A percentile compares a stretch with the other conserved stretches of the same genome.
These are phyloP conservation scores for Chromis chromis DNA, from an alignment of 2,797 vertebrate genomes.

Conservation along the genomic window DNA sequence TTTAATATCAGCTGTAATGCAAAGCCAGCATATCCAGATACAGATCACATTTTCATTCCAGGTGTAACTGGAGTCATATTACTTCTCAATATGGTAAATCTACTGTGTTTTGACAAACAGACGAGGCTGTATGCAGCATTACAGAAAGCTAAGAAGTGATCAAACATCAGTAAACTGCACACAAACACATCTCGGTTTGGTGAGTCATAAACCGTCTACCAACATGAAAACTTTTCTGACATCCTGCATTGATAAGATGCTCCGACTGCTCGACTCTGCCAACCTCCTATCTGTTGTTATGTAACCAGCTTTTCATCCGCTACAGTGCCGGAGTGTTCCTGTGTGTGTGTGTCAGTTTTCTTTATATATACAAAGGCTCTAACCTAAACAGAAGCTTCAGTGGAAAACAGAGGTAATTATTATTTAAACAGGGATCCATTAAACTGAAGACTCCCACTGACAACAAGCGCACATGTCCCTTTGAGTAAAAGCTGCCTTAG, in stretches of 20 bases:
- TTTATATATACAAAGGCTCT: conserved; percentile 8
- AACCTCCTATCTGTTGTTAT: conserved; percentile 38
- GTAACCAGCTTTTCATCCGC: conserved; percentile 36
- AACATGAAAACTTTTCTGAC: conserved; percentile 13
- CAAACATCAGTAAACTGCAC: background rate
- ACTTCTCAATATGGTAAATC: background rate
- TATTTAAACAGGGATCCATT: conserved; percentile 43
- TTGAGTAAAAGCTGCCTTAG: background rate
- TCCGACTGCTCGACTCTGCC: conserved; percentile 32
- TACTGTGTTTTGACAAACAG: background rate
- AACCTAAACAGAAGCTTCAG: conserved; percentile 16
- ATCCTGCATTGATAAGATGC: conserved; percentile 35
- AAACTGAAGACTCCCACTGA: conserved; percentile 9
- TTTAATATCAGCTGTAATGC: background rate
- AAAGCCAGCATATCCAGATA: background rate
- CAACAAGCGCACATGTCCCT: background rate
- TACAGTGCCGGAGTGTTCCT: background rate
- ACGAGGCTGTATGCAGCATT: background rate
- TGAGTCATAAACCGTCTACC: conserved; percentile 8
- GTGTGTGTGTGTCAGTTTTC: background rate
- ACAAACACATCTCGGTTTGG: background rate
- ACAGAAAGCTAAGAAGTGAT: background rate
- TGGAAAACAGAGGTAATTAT: conserved; percentile 31
- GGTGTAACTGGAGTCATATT: background rate
- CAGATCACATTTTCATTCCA: background rate